Base-by-base conservation (phyloP, 2,888 invertebrate genomes). In the Chrysodeixis includens region DNA sequence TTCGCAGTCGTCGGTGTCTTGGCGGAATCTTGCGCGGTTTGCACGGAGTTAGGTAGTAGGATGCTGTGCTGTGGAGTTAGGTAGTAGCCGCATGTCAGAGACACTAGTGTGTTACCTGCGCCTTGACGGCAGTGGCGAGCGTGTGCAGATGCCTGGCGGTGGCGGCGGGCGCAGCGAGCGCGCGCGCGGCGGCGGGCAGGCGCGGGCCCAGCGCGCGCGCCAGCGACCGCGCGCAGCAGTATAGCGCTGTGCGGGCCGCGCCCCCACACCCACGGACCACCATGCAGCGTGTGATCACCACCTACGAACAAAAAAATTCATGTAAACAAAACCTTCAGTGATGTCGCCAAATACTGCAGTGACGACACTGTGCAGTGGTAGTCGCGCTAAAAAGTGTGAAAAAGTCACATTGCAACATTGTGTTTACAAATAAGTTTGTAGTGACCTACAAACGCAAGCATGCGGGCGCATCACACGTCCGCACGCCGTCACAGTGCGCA, bases 81-180 rank as follows among this genome's bases (percentile, higher is more conserved):
- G 72, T 87, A 79, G 32, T 87, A 84, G 74, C 87, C 70, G 82
- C 90, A 89, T n/a, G n/a, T 64, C 85, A 82, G 85, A n/a, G 86
- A 86, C 71, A 92, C 86, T 56, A n/a, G 20, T 4, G 22, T 12
- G 51, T 12, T 66, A 85, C 82, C 86, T 93, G 87, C 0, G 87
- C 85, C 61, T 90, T 83, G 75, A 95, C 90, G 2, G 95, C 95
- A 16, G 91, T 93, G 72, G 96, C 97, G 75, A 97, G 96, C 64
- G 96, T 95, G 90, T 97, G 97, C 85, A 97, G 96, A 73, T 97
- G 97, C 10, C 95, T 84, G 18, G 97, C 96, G 62, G 96, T 96
- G 84, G 96, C 96, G 49, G 97, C 97, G 67, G 96, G 92, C 66
- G 91, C 90, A 58, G 94, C 92, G 0, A 95, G 89, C 53, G 90